Evolutionary conservation across 2,113 vertebrate species (phyloP), one percentile per base, ranked within the genome.

Genomic region (Barbus barbus): DNA sequence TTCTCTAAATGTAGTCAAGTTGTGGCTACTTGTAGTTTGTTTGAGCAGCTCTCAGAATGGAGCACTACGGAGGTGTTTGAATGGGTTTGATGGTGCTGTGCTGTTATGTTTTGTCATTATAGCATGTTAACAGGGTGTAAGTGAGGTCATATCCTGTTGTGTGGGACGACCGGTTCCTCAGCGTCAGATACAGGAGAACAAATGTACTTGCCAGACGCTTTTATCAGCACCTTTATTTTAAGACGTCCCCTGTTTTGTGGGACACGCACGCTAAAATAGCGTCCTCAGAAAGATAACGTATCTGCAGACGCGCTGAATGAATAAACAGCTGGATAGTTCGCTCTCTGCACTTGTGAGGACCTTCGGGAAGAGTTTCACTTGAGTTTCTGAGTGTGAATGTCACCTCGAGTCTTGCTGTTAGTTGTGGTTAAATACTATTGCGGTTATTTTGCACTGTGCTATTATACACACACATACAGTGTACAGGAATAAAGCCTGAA

Each of bases 261-360:
- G 31, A 22, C 31, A 36, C 0, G 2, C 22, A 44, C 38, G 0
- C 9, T n/a, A 13, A 41, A n/a, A 71, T 41, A 41, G 12, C 11
- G 67, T 71, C 36, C 69, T 72, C 69, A 24, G 69, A n/a, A 38
- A 71, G 67, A 72, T 72, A 72, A 7, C 11, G 2, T 72, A 44
- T 72, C 65, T 38, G 65, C 65, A 51, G 48, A 51, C 5, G 48
- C 48, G 5, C 48, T 5, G 46, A 48, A 48, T 71, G 67, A 38
- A 71, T 71, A 71, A 71, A 41, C 36, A 2, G 20, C 33, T 46
- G 20, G 33, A 38, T n/a, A 71, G 22, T 71, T 38, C 33, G 1
- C 36, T 24, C 36, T 38, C 33, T 41, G 33, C 33, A 12, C 20
- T 44, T 12, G 38, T 4, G 5, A 44, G 38, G 69, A 72, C 36